A percentile compares a stretch with the other conserved stretches of the same genome.
Conservation (phyloP, 2,113 vertebrate genomes). For the Halichoeres trimaculatus region DNA sequence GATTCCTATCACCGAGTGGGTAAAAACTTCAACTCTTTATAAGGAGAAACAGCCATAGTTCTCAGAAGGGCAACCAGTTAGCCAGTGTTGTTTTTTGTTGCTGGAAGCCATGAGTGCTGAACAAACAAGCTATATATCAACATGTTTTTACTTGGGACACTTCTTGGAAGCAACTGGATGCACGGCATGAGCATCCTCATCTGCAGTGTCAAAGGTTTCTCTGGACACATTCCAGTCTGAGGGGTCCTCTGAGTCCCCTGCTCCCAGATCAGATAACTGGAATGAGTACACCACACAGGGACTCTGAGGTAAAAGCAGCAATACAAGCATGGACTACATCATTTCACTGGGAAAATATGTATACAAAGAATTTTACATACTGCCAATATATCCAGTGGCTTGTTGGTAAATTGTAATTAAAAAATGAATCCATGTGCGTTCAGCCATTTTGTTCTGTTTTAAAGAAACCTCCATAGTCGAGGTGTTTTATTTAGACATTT, state of each 20-base stretch:
- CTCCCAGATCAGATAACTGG: slow-evolving; percentile 40
- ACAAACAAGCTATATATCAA: slow-evolving; percentile 31
- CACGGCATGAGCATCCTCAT: background rate
- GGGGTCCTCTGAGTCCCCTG: slow-evolving; percentile 1
- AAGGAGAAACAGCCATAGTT: background rate
- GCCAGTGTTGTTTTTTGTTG: background rate
- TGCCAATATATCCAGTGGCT: background rate
- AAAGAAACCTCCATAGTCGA: too few species aligned
- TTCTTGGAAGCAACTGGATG: slow-evolving; percentile 33
- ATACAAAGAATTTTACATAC: background rate
- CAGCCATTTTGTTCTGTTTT: too few species aligned
- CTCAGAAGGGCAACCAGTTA: background rate
- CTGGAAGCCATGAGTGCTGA: background rate
- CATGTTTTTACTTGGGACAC: slow-evolving; percentile 28
- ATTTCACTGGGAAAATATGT: background rate
- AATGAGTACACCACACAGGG: background rate
- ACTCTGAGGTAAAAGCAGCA: background rate
- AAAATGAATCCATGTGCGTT: too few species aligned
- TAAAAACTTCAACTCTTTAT: background rate
- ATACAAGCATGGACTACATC: background rate
- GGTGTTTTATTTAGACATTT: too few species aligned
- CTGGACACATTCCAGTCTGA: slow-evolving; percentile 34
- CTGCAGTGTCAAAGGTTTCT: slow-evolving; percentile 39
- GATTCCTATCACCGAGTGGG: background rate
- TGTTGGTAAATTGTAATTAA: too few species aligned